These are phyloP conservation scores for Crotalus helleri DNA, from an alignment of 2,113 vertebrate genomes.

Conservation along the genomic window DNA sequence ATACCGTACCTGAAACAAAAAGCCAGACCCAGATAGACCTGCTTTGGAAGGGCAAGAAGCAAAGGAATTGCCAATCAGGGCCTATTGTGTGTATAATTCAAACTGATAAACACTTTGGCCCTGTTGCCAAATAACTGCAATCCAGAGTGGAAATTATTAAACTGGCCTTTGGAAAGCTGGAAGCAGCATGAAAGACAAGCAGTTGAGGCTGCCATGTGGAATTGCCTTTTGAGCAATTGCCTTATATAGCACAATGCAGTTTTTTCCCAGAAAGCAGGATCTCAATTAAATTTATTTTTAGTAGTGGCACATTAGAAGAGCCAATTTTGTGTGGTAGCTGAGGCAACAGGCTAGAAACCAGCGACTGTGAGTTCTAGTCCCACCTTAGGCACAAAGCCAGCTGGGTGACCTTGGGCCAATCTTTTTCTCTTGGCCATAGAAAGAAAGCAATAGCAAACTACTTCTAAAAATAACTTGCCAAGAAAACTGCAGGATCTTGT, in stretches of 20 bases:
- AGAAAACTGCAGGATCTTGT: neutral
- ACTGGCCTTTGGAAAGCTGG: neutral
- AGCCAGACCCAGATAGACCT: neutral
- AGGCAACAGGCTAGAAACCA: neutral
- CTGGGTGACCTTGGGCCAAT: neutral
- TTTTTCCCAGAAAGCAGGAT: neutral
- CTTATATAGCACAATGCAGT: neutral
- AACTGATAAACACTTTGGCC: neutral
- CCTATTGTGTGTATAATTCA: neutral
- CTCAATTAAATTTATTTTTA: neutral
- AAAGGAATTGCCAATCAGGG: neutral
- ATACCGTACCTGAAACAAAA: neutral
- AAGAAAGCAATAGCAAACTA: neutral
- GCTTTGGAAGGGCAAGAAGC: neutral
- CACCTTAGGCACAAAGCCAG: no score
- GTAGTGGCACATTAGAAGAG: neutral
- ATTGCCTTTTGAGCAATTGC: neutral
- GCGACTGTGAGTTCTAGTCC: neutral
- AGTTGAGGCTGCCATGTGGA: neutral
- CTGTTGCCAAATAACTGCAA: neutral
- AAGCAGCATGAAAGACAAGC: neutral
- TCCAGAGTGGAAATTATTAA: neutral
- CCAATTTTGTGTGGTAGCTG: neutral
- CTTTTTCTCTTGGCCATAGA: neutral
- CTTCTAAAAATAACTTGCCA: neutral